Evolutionary conservation across 2,888 invertebrate species (phyloP).

Genomic region (Meghimatium bilineatum): DNA sequence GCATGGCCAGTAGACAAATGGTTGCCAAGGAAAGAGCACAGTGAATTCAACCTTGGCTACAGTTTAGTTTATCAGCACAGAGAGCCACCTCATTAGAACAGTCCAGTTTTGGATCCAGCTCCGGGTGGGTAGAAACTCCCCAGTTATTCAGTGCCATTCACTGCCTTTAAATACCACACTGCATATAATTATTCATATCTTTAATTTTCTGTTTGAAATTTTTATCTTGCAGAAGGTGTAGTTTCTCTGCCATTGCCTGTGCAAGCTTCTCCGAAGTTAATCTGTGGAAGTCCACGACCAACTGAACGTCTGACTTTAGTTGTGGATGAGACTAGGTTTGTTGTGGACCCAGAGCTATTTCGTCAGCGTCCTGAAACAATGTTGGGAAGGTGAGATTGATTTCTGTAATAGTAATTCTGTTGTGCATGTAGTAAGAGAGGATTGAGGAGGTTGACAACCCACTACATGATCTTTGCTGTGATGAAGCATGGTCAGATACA

Average conservation of each 20-base stretch:
- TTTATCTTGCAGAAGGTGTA: background rate
- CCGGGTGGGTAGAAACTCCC: background rate
- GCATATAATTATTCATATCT: background rate
- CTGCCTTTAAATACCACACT: background rate
- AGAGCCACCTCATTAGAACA: too few relatives aligned
- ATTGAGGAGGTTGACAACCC: too few relatives aligned
- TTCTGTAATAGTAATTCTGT: too few relatives aligned
- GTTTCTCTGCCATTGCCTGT: constrained; percentile 5
- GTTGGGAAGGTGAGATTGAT: constrained; percentile 90
- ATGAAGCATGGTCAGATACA: too few relatives aligned
- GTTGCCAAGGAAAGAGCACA: too few relatives aligned
- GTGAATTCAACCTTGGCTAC: too few relatives aligned
- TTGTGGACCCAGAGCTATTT: constrained; percentile 94
- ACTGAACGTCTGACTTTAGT: constrained; percentile 81
- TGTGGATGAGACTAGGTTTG: constrained; percentile 96
- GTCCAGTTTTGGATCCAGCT: too few relatives aligned
- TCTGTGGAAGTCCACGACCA: constrained; percentile 44
- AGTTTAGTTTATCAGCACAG: too few relatives aligned
- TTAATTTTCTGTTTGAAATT: background rate
- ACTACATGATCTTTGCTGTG: too few relatives aligned
- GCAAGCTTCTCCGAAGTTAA: constrained; percentile 40
- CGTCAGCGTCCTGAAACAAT: constrained; percentile 98
- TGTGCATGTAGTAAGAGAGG: too few relatives aligned
- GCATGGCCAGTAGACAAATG: too few relatives aligned
- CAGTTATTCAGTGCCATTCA: background rate